phyloP scores from a whole-genome alignment of 2,113 vertebrate genomes.

The Entelurus aequoreus region DNA sequence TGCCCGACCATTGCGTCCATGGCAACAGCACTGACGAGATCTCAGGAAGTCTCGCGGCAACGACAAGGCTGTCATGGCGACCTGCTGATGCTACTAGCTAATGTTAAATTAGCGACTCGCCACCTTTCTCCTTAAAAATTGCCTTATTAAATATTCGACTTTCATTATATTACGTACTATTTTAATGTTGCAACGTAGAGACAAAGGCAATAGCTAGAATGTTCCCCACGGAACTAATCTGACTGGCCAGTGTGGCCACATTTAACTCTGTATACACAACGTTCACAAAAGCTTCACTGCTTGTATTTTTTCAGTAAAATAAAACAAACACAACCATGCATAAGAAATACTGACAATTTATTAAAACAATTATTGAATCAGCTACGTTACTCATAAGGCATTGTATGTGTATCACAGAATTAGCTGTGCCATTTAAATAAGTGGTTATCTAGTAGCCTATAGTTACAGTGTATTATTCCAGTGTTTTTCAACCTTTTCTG shows the following conservation, averaged over 20 bases:
- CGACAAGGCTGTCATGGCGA: background rate
- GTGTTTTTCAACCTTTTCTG: too few relatives aligned
- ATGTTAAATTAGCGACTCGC: too few relatives aligned
- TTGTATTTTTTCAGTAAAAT: conserved; percentile 24
- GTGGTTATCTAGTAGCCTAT: background rate
- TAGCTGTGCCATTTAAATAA: background rate
- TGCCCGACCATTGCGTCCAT: conserved; percentile 25
- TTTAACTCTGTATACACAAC: background rate
- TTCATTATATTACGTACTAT: too few relatives aligned
- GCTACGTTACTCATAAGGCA: background rate
- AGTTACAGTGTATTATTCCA: background rate
- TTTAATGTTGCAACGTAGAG: background rate
- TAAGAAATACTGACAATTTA: conserved; percentile 7
- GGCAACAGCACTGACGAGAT: conserved; percentile 29
- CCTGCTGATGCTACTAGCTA: background rate
- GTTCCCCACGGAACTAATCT: too few relatives aligned
- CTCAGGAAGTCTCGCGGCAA: conserved; percentile 42
- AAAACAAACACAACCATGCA: background rate
- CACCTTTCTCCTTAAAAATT: too few relatives aligned
- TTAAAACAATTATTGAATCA: conserved; percentile 6
- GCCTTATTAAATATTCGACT: too few relatives aligned
- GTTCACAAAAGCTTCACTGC: background rate
- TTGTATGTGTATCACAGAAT: background rate
- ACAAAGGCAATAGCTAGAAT: background rate
- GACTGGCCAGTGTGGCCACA: background rate